Conservation (phyloP, 2,113 vertebrate species). For the Dryoscopus gambensis region DNA sequence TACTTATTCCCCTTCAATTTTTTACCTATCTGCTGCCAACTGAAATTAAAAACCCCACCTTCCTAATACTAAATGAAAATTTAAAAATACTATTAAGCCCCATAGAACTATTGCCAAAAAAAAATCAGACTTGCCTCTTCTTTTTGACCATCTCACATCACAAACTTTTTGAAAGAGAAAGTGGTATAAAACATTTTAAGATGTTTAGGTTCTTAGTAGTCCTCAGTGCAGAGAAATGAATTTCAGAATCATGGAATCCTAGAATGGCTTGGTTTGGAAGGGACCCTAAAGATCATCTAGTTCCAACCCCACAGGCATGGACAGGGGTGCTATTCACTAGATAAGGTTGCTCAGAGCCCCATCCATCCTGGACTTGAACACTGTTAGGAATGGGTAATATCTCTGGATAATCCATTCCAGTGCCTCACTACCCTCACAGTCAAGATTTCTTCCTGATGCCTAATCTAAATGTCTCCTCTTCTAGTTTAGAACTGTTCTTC, state of each 20-base stretch:
- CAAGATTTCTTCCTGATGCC: neutral
- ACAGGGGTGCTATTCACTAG: no score
- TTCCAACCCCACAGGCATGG: neutral
- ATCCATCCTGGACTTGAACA: neutral
- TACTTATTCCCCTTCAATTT: neutral
- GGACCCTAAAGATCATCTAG: neutral
- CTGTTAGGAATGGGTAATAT: neutral
- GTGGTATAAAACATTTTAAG: neutral
- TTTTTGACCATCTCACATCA: neutral
- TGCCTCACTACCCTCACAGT: neutral
- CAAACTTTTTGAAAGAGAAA: neutral
- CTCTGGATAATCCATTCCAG: neutral
- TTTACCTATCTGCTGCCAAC: neutral
- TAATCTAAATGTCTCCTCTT: neutral
- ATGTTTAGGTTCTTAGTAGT: neutral
- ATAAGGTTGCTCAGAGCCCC: neutral
- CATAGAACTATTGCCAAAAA: neutral
- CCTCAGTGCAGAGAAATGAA: neutral
- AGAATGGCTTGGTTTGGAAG: neutral
- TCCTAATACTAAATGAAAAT: neutral
- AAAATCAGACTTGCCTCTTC: neutral
- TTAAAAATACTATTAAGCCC: neutral
- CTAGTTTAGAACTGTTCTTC: neutral
- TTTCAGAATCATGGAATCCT: neutral
- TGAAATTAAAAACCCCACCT: neutral